Base-by-base conservation (phyloP, 2,113 vertebrate species). In the Cricetomys ansorgei region DNA sequence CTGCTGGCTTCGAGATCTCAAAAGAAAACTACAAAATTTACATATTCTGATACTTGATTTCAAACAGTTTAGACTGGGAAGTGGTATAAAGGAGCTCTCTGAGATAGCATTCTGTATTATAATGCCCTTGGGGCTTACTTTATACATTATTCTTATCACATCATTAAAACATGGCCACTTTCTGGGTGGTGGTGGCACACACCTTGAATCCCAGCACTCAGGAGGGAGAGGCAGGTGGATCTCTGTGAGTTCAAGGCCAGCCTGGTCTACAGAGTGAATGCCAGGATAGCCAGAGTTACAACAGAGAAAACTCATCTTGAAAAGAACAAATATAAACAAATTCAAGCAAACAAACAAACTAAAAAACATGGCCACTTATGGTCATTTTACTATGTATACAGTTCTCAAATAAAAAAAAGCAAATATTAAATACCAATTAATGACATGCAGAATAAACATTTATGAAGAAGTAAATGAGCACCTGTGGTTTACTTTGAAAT, bases 21-120 rank as follows among this genome's bases (percentile, higher is more conserved):
- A 96, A 81, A 92, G 73, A 88, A 94, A 89, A 80, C 6, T n/a
- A 27, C 7, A 94, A 90, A 65, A 59, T 25, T 11, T 64, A 31
- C 23, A 43, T 27, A 5, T 55, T 89, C 34, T 76, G 40, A 77
- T 62, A 86, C 37, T 91, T 75, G 80, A 91, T 40, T 93, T 94
- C 12, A 92, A 85, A 86, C 25, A 29, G 29, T 27, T 76, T 55
- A 77, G 45, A 59, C 25, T 55, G 37, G 23, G 45, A 69, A 19
- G 25, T 34, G 53, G 8, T 23, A n/a, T 4, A 7, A 88, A 55
- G 31, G 55, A 64, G 13, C 19, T 45, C 88, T 91, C 55, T 50
- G 40, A 15, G 48, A 50, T 43, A 13, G 6, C 16, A 31, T n/a
- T 89, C 45, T 80, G 2, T 57, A 73, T 40, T 16, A 43, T 43